Conservation (phyloP, 2,797 vertebrate species). For the Eleutherodactylus coqui region DNA sequence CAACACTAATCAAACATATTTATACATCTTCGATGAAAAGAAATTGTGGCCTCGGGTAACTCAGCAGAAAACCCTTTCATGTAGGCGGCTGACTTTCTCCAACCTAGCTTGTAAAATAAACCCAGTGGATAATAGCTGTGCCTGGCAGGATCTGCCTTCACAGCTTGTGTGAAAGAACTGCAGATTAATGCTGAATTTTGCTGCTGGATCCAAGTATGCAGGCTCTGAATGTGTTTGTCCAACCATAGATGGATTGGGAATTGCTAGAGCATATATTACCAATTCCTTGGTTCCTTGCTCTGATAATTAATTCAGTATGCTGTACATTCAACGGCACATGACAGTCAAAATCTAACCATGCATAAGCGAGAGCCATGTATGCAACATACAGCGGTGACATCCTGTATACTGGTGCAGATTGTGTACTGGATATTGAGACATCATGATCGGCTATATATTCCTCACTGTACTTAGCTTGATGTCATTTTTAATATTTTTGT, state of each 20-base stretch:
- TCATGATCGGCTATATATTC: neutral
- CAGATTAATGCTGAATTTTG: constrained; percentile 25
- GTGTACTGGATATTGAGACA: neutral
- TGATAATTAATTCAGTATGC: constrained; percentile 19
- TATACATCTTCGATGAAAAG: neutral
- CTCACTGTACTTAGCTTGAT: neutral
- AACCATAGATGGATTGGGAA: constrained; percentile 23
- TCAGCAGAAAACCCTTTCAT: constrained; percentile 29
- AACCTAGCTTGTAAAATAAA: constrained; percentile 34
- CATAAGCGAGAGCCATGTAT: neutral
- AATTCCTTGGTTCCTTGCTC: constrained; percentile 7
- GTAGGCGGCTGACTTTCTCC: constrained; percentile 23
- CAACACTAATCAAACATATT: constrained; percentile 1
- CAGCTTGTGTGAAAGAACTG: constrained; percentile 31
- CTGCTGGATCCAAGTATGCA: constrained; percentile 31
- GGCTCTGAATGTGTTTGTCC: constrained; percentile 8
- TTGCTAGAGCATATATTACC: constrained; percentile 20
- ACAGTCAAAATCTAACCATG: constrained; percentile 1
- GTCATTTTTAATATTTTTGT: neutral
- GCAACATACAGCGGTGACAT: neutral
- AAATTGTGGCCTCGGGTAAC: neutral
- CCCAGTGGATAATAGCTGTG: constrained; percentile 36
- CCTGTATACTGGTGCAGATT: neutral
- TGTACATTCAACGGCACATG: constrained; percentile 11
- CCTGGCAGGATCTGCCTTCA: constrained; percentile 36